Evolutionary conservation across 2,113 vertebrate species (phyloP), one percentile per base, ranked within the genome.

Genomic region (Chascanopsetta lugubris): DNA sequence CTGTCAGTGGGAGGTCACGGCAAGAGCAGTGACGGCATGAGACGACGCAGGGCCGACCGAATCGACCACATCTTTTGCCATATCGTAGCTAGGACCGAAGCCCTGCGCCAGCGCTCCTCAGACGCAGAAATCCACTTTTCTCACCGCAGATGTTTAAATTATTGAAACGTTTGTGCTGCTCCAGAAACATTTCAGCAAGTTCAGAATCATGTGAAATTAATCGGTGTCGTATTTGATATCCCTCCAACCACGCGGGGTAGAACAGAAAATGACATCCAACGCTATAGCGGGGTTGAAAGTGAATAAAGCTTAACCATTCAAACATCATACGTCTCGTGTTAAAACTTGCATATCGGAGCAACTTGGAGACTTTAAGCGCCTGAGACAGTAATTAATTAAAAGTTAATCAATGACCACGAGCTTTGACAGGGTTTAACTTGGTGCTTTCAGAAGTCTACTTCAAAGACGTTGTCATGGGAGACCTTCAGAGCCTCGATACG

Each of bases 81-180:
- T 25, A 15, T 17, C 42, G 21, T 2, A n/a, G 18, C 12, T 27
- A 49, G 5, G 40, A 53, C 1, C 12, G 36, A 40, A 62, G 53
- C 50, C 11, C 2, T 8, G 25, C 1, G 58, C 36, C 22, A 22
- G 17, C 10, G 5, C 36, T 18, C 20, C 2, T 32, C 10, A 3
- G 34, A 25, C 5, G 38, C 27, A 24, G 8, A 53, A 54, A 55
- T 18, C 18, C 53, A 24, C 17, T 32, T 68, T 30, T 18, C 38
- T 53, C 26, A 48, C 38, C 45, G 22, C 12, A 55, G 36, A 71
- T 36, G 13, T 62, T 29, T 75, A 22, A 72, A 83, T 65, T 25
- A 80, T 85, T 77, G 18, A 70, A 72, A 20, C 17, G 2, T 53
- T 49, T 20, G 40, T 42, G 51, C 6, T 46, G 36, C 51, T 29